These are phyloP conservation scores for Caenorhabditis macrosperma DNA, from an alignment of 2,888 invertebrate species.

Conservation along the genomic window DNA sequence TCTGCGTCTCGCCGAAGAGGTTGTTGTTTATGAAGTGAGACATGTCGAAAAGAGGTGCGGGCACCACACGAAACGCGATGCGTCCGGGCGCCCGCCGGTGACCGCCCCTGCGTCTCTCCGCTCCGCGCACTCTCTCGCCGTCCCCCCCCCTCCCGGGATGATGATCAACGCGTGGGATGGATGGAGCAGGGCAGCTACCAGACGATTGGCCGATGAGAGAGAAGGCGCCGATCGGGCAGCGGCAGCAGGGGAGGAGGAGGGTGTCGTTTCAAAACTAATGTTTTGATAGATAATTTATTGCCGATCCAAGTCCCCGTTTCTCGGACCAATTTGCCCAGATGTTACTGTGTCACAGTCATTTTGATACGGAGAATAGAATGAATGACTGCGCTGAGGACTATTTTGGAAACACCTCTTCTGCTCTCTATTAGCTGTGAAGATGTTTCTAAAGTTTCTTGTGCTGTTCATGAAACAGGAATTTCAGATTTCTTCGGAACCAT, in stretches of 20 bases:
- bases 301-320: no score
- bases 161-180: conserved; percentile 50
- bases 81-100: conserved; percentile 12
- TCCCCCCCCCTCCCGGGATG: conserved; percentile 9
- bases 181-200: conserved; percentile 16
- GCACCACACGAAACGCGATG: conserved; percentile 33
- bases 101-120: conserved; percentile 27
- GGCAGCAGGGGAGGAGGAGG: conserved; percentile 8
- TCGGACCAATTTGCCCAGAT: no score
- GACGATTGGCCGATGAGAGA: conserved; percentile 3
- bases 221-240: background rate
- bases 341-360: no score
- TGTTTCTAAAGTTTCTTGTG: no score
- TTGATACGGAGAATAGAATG: no score
- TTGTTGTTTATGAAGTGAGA: conserved; percentile 53
- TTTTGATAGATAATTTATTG: conserved; percentile 49
- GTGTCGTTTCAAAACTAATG: conserved; percentile 50
- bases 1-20: conserved; percentile 19
- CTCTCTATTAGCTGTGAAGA: no score
- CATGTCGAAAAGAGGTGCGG: conserved; percentile 45
- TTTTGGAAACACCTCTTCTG: no score
- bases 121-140: background rate
- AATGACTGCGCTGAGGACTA: no score
- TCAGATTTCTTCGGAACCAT: no score
- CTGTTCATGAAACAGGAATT: no score